Base-by-base conservation (phyloP, 2,888 invertebrate genomes). In the Caenorhabditis sp. region DNA sequence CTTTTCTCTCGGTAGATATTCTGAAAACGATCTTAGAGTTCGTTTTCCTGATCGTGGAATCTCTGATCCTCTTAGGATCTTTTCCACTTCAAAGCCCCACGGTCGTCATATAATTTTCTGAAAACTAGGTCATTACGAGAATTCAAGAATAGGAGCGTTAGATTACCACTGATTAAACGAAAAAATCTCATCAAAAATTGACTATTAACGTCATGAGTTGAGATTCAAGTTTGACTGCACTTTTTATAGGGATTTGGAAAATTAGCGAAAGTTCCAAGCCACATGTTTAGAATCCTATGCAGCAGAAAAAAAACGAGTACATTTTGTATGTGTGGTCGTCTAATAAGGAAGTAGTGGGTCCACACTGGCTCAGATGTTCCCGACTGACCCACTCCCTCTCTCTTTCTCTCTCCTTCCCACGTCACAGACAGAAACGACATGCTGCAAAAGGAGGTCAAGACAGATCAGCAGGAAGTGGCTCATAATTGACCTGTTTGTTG, bases 291-390 rank as follows among this genome's bases (percentile, higher is more conserved):
- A 4, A 35, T 63, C n/a, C 51, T 38, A 51, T 10, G 35, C 22
- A 49, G 49, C 12, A 38, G 12, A 2, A 47, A 61, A 73, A 5
- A 19, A 51, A 68, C 24, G 63, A 51, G 61, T 69, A 61, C 72
- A 61, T 58, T 38, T 72, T 59, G 41, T 35, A 69, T 56, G 61
- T 61, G 73, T 61, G 73, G 73, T 22, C 51, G 41, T 28, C n/a
- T 63, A 54, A 73, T 73, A 35, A 73, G 73, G 73, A 73, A 73
- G 73, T 73, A 61, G n/a, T 41, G 47, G 47, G 5, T 2, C 19
- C 49, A 19, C 7, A 41, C 54, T 38, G 74, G 74, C 64, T 74
- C 64, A 74, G 74, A 64, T 74, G 74, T 74, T 74, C 73, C 47
- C 35, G 72, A 51, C 31, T 24, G 64, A 69, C 69, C 68, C 51